These are phyloP conservation scores for Tamias sibiricus DNA, from an alignment of 2,113 vertebrate genomes.

Conservation along the genomic window DNA sequence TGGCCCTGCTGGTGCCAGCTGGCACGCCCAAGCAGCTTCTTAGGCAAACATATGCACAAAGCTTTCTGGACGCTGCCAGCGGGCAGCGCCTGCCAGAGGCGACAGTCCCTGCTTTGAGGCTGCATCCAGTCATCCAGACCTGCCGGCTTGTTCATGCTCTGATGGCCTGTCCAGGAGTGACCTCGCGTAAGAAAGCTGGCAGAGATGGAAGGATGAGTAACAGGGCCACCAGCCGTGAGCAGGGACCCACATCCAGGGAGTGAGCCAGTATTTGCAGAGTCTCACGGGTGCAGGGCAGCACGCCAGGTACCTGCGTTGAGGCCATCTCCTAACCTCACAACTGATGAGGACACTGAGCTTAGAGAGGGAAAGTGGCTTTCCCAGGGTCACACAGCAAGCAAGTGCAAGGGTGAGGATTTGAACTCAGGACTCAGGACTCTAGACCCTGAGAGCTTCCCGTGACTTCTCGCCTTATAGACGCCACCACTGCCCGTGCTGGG, in stretches of 20 bases:
- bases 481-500: rapidly evolving
- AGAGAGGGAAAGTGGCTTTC: neutral
- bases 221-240: rapidly evolving
- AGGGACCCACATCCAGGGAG: rapidly evolving
- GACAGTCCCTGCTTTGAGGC: neutral
- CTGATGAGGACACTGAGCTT: neutral
- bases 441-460: too few species aligned
- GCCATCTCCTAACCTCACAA: neutral
- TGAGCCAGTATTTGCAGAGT: neutral
- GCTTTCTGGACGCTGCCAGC: neutral
- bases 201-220: neutral
- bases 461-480: neutral
- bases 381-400: neutral
- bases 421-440: neutral
- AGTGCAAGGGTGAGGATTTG: neutral
- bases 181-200: neutral
- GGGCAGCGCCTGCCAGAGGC: neutral
- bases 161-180: too few species aligned
- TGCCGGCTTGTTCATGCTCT: rapidly evolving
- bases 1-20: neutral
- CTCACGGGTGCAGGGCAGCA: rapidly evolving
- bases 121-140: neutral
- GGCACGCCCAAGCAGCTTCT: neutral
- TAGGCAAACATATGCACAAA: neutral
- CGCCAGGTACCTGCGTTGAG: rapidly evolving